Base-by-base conservation (phyloP, 2,113 vertebrate species). In the Saguinus midas region DNA sequence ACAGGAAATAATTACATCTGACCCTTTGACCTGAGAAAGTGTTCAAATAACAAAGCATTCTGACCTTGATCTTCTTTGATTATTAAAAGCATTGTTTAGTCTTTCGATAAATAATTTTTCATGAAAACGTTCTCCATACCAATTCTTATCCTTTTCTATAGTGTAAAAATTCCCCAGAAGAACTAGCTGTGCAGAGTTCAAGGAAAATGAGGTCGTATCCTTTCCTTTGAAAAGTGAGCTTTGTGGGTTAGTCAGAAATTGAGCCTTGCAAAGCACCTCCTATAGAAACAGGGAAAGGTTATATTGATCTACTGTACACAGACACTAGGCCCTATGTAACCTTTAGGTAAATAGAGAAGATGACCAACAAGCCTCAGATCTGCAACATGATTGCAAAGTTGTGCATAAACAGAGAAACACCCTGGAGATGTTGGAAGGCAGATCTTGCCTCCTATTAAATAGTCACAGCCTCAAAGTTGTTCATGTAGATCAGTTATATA, bases 401-500 rank as follows among this genome's bases (percentile, higher is more conserved):
- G 76, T 80, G 13, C 8, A 16, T 45, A 91, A 91, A 88, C 23
- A 93, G 37, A 79, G 45, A 52, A 73, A 95, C 35, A 70, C 73
- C 43, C 70, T 80, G 32, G 79, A 91, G 70, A 23, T 87, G 52
- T 13, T 93, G 66, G 35, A 91, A 95, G 68, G 48, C 55, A 95
- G 50, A 94, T 82, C 37, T n/a, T 86, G 32, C 68, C n/a, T 97
- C 57, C 76, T 80, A 57, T 27, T 91, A 93, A 96, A 64, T 55
- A 96, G 84, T 92, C 43, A 93, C 18, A 93, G 37, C 25, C 50
- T 96, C 68, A 93, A 76, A 82, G 43, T 91, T 96, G 83, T 87
- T 96, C 89, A 45, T 57, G 61, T 80, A 91, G 76, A 88, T 29
- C 68, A 96, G 75, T 61, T n/a, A 61, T 45, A 37, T 61, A 95